Percentiles rank a stretch among this genome's conserved stretches.
Conservation (phyloP, 2,113 vertebrate genomes). For the Hippocampus mohnikei region DNA sequence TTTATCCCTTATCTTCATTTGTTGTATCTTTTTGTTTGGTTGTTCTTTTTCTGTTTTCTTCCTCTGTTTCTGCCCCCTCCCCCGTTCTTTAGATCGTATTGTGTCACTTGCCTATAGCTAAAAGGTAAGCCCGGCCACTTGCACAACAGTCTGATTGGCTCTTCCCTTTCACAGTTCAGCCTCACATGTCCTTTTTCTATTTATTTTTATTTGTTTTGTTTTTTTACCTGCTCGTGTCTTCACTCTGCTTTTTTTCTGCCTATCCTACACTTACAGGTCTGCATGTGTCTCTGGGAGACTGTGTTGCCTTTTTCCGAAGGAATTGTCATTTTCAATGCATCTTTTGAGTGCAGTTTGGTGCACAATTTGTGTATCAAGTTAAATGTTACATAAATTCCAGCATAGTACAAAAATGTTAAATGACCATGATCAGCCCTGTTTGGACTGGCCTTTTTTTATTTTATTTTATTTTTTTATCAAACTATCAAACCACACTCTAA, state of each 20-base stretch:
- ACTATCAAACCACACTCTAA: slow-evolving; percentile 22
- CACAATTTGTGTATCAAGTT: not conserved
- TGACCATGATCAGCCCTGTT: not conserved
- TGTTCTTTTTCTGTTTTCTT: slow-evolving; percentile 73
- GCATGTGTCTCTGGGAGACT: slow-evolving; percentile 33
- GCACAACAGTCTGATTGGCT: slow-evolving; percentile 58
- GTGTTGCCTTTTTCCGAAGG: slow-evolving; percentile 55
- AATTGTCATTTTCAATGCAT: slow-evolving; percentile 40
- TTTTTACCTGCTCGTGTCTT: slow-evolving; percentile 10
- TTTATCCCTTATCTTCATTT: slow-evolving; percentile 72
- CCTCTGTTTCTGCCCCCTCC: slow-evolving; percentile 54
- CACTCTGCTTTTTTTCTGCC: slow-evolving; percentile 58
- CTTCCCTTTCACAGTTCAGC: slow-evolving; percentile 47
- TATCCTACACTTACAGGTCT: slow-evolving; percentile 56
- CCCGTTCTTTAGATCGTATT: slow-evolving; percentile 91
- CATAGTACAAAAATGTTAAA: not conserved
- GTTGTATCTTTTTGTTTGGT: slow-evolving; percentile 15
- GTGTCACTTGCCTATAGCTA: slow-evolving; percentile 96
- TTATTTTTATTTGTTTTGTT: no score
- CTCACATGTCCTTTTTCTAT: slow-evolving; percentile 26
- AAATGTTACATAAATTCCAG: not conserved
- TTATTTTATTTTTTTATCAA: no score
- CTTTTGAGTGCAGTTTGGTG: slow-evolving; percentile 1
- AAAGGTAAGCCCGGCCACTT: slow-evolving; percentile 86
- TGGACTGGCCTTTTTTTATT: no score